Percentiles rank a stretch among this genome's conserved stretches.
Evolutionary conservation across 2,797 vertebrate species (phyloP).

Genomic region (Pantherophis alleghaniensis): DNA sequence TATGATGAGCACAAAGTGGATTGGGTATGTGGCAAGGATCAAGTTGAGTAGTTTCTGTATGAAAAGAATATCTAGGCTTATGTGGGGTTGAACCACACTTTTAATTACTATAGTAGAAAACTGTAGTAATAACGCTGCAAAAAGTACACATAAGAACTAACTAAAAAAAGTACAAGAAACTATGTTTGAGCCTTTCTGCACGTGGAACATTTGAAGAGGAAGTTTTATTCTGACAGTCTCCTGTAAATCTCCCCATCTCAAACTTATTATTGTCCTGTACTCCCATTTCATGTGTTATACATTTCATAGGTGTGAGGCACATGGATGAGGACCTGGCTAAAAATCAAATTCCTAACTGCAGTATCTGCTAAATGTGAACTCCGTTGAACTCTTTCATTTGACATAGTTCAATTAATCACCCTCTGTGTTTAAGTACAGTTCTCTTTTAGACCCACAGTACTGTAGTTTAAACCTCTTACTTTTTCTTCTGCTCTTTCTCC

Average conservation of each 20-base stretch:
- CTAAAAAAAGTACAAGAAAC: slow-evolving; percentile 10
- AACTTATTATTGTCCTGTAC: not conserved
- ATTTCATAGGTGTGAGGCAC: not conserved
- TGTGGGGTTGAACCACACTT: not conserved
- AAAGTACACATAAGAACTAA: not conserved
- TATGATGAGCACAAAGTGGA: not conserved
- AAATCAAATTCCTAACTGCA: not conserved
- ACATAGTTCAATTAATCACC: not conserved
- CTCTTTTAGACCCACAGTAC: not conserved
- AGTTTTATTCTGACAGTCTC: not conserved
- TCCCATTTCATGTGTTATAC: not conserved
- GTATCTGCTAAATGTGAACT: not conserved
- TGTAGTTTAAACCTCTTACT: not conserved
- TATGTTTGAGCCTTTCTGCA: not conserved
- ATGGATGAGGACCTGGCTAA: not conserved
- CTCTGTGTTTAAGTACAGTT: not conserved
- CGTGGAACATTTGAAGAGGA: not conserved
- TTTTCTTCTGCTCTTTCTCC: not conserved
- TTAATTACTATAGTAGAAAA: not conserved
- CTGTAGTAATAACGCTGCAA: not conserved
- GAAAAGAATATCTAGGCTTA: not conserved
- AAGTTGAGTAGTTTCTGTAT: not conserved
- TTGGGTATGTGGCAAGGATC: not conserved
- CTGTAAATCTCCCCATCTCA: not conserved
- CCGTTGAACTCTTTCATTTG: not conserved